Evolutionary conservation across 1,140 invertebrate species (phyloP).

Genomic region (Cylas formicarius): DNA sequence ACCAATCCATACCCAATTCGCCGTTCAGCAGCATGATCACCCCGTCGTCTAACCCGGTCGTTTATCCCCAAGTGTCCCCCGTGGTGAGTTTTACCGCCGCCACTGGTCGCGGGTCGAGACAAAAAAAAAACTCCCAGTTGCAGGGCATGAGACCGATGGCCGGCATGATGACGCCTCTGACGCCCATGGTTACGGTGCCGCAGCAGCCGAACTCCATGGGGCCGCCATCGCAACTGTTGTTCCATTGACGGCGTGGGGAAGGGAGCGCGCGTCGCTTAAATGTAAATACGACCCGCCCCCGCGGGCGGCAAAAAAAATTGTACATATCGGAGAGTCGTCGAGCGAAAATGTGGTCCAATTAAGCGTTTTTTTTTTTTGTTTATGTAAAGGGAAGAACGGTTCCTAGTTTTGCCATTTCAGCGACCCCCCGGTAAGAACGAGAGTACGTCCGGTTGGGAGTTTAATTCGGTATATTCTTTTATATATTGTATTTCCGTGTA

Average conservation of each 20-base stretch:
- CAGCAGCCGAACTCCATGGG: slow-evolving; percentile 27
- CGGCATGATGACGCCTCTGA: slow-evolving; percentile 30
- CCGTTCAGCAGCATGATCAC: slow-evolving; percentile 23
- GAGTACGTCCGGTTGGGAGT: too few relatives aligned
- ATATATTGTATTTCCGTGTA: too few relatives aligned
- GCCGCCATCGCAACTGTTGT: slow-evolving; percentile 32
- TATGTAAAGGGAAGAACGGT: too few relatives aligned
- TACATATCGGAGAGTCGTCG: too few relatives aligned
- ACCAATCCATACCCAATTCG: slow-evolving; percentile 41
- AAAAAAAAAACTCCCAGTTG: neutral
- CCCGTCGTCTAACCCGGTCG: slow-evolving; percentile 21
- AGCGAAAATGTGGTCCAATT: too few relatives aligned
- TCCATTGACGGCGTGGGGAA: slow-evolving; percentile 32
- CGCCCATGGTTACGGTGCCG: slow-evolving; percentile 26
- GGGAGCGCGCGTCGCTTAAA: slow-evolving; percentile 20
- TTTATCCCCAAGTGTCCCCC: slow-evolving; percentile 20
- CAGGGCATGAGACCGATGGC: slow-evolving; percentile 37
- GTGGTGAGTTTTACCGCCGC: slow-evolving; percentile 27
- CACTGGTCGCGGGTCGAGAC: neutral
- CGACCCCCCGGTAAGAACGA: too few relatives aligned
- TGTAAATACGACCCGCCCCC: slow-evolving; percentile 22
- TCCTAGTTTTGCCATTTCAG: too few relatives aligned
- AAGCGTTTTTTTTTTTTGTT: too few relatives aligned
- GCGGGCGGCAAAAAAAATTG: too few relatives aligned
- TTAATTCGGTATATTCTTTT: too few relatives aligned